phyloP scores from a whole-genome alignment of 2,888 invertebrate species.

The Callyntrura sp. region DNA sequence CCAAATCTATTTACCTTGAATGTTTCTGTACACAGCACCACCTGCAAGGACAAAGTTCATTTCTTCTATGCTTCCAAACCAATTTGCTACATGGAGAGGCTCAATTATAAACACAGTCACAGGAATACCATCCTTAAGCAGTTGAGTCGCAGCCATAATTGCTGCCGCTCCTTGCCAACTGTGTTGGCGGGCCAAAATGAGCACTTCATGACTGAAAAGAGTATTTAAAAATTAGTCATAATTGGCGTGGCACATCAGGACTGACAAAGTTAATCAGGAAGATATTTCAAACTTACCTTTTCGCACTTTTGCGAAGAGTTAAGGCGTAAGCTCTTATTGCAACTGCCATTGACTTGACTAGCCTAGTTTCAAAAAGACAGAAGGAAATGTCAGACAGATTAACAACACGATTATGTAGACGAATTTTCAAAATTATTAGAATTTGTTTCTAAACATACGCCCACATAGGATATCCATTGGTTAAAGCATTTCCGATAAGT shows the following conservation, averaged over 20 bases:
- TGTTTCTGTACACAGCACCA: conserved; percentile 35
- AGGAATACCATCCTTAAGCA: not conserved
- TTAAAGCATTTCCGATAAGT: no score
- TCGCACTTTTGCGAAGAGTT: not conserved
- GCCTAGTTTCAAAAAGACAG: no score
- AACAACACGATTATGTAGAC: no score
- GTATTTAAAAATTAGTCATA: no score
- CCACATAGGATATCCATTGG: not conserved
- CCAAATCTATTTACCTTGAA: conserved; percentile 18
- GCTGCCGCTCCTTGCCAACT: conserved; percentile 62
- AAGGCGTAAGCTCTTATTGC: conserved; percentile 4
- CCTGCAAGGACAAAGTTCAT: conserved; percentile 1
- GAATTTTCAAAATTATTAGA: no score
- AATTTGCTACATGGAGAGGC: no score
- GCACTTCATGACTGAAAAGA: conserved; percentile 21
- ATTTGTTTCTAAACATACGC: no score
- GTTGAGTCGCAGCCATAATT: not conserved
- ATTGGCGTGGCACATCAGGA: not conserved
- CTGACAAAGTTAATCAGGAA: not conserved
- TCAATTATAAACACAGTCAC: conserved; percentile 33
- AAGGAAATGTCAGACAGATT: no score
- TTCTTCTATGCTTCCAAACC: conserved; percentile 18
- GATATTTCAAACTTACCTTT: conserved; percentile 14
- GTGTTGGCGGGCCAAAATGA: conserved; percentile 19
- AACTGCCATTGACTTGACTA: no score